Evolutionary conservation across 2,888 invertebrate genomes (phyloP), one percentile per base, ranked within the genome.

Genomic region (Sarcophaga rosellei): DNA sequence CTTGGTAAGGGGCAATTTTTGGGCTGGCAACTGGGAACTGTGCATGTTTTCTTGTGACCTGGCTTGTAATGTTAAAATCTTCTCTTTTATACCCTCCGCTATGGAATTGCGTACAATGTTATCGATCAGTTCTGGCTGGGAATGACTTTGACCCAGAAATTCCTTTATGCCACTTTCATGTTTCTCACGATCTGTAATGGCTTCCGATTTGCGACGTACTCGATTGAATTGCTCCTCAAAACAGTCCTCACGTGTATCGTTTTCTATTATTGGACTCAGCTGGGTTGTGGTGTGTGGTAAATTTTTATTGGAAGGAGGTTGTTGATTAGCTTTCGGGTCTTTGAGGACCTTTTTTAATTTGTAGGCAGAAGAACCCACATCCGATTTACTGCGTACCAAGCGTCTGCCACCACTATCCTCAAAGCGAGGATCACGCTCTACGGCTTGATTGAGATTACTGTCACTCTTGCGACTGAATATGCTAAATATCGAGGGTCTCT

Each of bases 241-340:
- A 90, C 95, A 96, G 90, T 96, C 96, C 89, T 96, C 96, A 88
- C 95, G 94, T 20, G 95, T 96, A 15, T 96, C 95, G 87, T 95
- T 95, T 93, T 97, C 97, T 88, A 97, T 96, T 74, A 97, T 97
- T 0, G 97, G 97, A 11, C 96, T 96, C 23, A 97, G 91, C 90
- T 96, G 97, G 81, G 95, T 35, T 2, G 35, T 94, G 90, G 53
- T 94, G 90, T 96, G 96, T 88, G 95, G 95, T 80, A 95, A 94
- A 85, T 95, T 94, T 25, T 90, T 78, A 89, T 88, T 81, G 0
- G 88, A 69, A 15, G 86, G 4, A 8, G 81, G 8, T 73, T 44
- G 70, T 3, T 20, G 20, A 17, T 53, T 53, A 4, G 62, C 8
- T 69, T 90, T 89, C 8, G 83, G 11, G 4, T 89, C 89, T 66